phyloP scores from a whole-genome alignment of 92 coral and sea anemone genomes.

The Epizoanthus stellaris region DNA sequence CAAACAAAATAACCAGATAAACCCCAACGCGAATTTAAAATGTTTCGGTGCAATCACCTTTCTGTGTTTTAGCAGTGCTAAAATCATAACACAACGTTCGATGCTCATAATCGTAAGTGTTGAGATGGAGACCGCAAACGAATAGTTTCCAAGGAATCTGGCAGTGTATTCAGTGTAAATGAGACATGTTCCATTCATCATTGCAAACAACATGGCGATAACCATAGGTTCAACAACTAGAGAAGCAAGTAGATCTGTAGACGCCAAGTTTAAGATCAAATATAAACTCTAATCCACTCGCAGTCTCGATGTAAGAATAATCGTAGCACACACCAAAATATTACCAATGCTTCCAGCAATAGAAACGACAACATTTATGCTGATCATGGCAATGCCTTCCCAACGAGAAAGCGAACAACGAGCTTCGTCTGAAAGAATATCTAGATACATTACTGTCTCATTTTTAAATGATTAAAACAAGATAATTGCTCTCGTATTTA shows the following conservation, averaged over 20 bases:
- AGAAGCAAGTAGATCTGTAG: slow-evolving; percentile 1
- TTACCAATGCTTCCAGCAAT: slow-evolving; percentile 1
- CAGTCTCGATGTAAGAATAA: slow-evolving; percentile 4
- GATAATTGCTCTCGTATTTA: no score
- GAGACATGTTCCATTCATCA: neutral
- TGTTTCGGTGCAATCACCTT: neutral
- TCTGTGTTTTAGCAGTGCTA: slow-evolving; percentile 15
- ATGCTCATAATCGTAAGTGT: slow-evolving; percentile 12
- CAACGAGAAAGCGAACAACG: neutral
- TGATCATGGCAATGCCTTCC: neutral
- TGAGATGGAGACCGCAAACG: neutral
- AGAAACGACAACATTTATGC: neutral
- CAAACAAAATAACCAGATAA: neutral
- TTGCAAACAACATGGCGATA: neutral
- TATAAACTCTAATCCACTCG: neutral
- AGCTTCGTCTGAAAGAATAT: no score
- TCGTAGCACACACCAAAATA: slow-evolving; percentile 4
- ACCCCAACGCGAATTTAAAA: neutral
- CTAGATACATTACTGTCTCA: no score
- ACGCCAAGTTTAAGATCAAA: slow-evolving; percentile 7
- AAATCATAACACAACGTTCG: slow-evolving; percentile 6
- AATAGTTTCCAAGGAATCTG: slow-evolving; percentile 3
- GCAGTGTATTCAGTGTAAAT: neutral
- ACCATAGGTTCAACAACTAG: neutral
- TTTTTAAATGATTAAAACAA: no score